Conservation (phyloP, 2,113 vertebrate species). For the Brachyistius frenatus region DNA sequence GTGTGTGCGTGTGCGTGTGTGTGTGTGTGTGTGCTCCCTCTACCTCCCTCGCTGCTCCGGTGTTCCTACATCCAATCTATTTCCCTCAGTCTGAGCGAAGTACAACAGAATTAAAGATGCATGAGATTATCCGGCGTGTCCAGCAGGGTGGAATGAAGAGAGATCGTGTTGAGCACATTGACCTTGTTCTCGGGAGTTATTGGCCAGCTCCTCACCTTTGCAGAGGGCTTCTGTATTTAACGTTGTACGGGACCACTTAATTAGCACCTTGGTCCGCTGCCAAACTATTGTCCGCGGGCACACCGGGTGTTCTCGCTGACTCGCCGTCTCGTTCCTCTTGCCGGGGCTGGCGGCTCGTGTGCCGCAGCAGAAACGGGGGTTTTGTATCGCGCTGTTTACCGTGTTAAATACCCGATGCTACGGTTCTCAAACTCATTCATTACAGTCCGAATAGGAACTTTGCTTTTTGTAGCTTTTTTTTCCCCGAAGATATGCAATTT, state of each 20-base stretch:
- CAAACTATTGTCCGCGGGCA: constrained; percentile 52
- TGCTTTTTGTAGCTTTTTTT: neutral
- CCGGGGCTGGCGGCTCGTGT: neutral
- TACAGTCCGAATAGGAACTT: neutral
- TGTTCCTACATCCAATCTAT: constrained; percentile 55
- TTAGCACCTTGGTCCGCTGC: constrained; percentile 55
- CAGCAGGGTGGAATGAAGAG: constrained; percentile 67
- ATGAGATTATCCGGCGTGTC: constrained; percentile 71
- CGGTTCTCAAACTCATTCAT: neutral
- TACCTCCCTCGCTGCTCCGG: constrained; percentile 8
- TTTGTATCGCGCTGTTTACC: constrained; percentile 9
- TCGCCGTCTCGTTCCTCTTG: neutral
- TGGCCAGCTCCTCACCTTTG: constrained; percentile 58
- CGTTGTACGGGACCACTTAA: constrained; percentile 57
- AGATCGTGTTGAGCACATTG: constrained; percentile 69
- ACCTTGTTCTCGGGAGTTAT: constrained; percentile 69
- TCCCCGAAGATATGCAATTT: neutral
- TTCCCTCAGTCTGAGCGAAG: constrained; percentile 44
- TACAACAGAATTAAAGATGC: constrained; percentile 76
- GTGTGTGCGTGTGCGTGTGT: too few species aligned
- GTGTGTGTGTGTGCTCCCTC: too few species aligned
- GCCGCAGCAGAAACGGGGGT: neutral
- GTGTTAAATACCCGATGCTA: neutral
- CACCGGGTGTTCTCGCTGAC: constrained; percentile 21
- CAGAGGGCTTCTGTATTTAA: constrained; percentile 68